Evolutionary conservation across 2,888 invertebrate genomes (phyloP).

Genomic region (Abscondita cerata): DNA sequence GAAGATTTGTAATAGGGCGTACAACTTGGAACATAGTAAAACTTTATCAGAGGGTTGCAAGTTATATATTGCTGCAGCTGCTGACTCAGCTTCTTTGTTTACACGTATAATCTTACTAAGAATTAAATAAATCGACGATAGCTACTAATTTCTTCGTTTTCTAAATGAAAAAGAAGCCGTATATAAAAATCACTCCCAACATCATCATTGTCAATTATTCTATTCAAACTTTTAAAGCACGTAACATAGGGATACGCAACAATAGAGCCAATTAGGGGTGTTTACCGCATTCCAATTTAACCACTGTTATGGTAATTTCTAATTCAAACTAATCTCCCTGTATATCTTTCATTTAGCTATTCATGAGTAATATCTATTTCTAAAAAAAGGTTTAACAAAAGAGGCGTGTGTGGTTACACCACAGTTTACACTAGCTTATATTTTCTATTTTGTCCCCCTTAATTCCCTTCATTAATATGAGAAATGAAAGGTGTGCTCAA

Average conservation of each 20-base stretch:
- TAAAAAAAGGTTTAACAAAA: constrained; percentile 43
- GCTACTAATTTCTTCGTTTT: too few relatives aligned
- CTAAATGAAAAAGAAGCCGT: background rate
- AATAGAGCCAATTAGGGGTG: constrained; percentile 42
- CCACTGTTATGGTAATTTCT: constrained; percentile 50
- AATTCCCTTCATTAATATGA: constrained; percentile 45
- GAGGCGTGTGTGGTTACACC: constrained; percentile 51
- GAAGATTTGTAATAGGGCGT: constrained; percentile 37
- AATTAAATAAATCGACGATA: background rate
- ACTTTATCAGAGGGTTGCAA: constrained; percentile 21
- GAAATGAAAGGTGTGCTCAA: constrained; percentile 51
- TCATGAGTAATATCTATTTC: constrained; percentile 53
- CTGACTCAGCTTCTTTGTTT: constrained; percentile 18
- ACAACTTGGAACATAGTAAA: constrained; percentile 36
- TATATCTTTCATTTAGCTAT: constrained; percentile 55
- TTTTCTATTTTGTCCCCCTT: constrained; percentile 40
- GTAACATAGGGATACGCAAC: constrained; percentile 15
- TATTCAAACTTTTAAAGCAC: background rate
- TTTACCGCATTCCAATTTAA: constrained; percentile 35
- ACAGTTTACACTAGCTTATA: constrained; percentile 46
- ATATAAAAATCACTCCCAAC: too few relatives aligned
- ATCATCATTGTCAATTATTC: too few relatives aligned
- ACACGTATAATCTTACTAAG: background rate
- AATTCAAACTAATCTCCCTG: constrained; percentile 52
- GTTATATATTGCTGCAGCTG: constrained; percentile 28